Evolutionary conservation across 1,140 invertebrate species (phyloP), one percentile per base, ranked within the genome.

Genomic region (Drosophila mojavensis): DNA sequence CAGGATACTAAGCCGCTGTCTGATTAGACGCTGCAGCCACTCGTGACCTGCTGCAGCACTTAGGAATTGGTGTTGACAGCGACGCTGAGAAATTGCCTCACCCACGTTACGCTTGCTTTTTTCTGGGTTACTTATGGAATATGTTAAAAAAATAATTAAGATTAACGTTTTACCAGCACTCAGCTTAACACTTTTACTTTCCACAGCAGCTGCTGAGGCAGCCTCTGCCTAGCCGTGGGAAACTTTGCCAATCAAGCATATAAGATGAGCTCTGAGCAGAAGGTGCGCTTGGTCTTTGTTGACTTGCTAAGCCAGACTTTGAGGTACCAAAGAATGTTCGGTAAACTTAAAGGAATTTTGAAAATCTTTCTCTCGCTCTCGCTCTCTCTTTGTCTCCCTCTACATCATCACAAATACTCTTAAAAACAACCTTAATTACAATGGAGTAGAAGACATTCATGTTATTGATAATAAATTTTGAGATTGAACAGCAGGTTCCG

Each of bases 11-110:
- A 41, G 39, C 45, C 48, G n/a, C 33, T 73, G 62, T 59, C 65
- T 79, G 55, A 79, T 76, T 79, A 71, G 55, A 48, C 74, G 28
- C 43, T 78, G 28, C 43, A 17, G 13, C 41, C 65, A 60, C 68
- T 53, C 59, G 41, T 47, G 65, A 68, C 63, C 55, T 74, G 54
- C 26, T 45, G 75, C 64, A 78, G 69, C 81, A 89, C 85, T 89
- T 51, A 89, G 11, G 36, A 76, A 79, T 89, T 78, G 84, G 81
- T 89, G 84, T 89, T 89, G 84, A 89, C 84, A 89, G 75, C 61
- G 55, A 53, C 36, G 70, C 45, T 78, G 80, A 89, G 84, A 84
- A 89, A 89, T 89, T 81, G 70, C 63, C 78, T 81, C 66, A 66
- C 68, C 84, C 43, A 48, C 36, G 36, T 61, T 41, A 41, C 33